Percentiles rank a stretch among this genome's conserved stretches.
These are phyloP conservation scores for Gobionotothen gibberifrons DNA, from an alignment of 2,797 vertebrate species.

Conservation along the genomic window DNA sequence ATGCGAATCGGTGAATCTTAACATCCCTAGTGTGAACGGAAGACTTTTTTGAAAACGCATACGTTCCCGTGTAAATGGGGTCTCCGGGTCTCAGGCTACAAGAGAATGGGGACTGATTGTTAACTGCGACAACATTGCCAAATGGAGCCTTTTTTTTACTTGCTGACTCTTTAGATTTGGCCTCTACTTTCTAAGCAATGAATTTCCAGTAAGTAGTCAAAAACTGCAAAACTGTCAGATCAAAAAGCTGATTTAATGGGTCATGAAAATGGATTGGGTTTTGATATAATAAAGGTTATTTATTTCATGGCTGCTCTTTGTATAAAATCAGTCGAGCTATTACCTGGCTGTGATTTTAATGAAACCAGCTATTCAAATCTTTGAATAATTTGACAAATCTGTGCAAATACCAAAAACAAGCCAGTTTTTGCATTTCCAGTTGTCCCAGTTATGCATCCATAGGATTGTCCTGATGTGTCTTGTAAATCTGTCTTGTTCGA, in stretches of 20 bases:
- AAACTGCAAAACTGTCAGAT: slow-evolving; percentile 6
- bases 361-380: slow-evolving; percentile 19
- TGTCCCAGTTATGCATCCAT: slow-evolving; percentile 38
- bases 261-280: not conserved
- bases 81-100: not conserved
- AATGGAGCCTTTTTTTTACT: slow-evolving; percentile 51
- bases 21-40: too few species aligned
- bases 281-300: slow-evolving; percentile 13
- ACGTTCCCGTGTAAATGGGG: too few species aligned
- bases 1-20: too few species aligned
- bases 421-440: slow-evolving; percentile 19
- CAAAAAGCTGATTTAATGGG: not conserved
- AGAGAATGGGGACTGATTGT: slow-evolving; percentile 4
- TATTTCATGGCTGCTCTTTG: not conserved
- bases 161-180: slow-evolving; percentile 35
- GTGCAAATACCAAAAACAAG: slow-evolving; percentile 17
- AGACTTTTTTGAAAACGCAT: too few species aligned
- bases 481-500: slow-evolving; percentile 47
- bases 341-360: not conserved
- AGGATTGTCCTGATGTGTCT: slow-evolving; percentile 31
- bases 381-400: slow-evolving; percentile 13
- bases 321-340: not conserved
- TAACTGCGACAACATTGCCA: slow-evolving; percentile 23
- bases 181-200: slow-evolving; percentile 5
- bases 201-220: slow-evolving; percentile 4